phyloP scores from a whole-genome alignment of 2,888 invertebrate genomes.

The Leptogaster cylindrica region DNA sequence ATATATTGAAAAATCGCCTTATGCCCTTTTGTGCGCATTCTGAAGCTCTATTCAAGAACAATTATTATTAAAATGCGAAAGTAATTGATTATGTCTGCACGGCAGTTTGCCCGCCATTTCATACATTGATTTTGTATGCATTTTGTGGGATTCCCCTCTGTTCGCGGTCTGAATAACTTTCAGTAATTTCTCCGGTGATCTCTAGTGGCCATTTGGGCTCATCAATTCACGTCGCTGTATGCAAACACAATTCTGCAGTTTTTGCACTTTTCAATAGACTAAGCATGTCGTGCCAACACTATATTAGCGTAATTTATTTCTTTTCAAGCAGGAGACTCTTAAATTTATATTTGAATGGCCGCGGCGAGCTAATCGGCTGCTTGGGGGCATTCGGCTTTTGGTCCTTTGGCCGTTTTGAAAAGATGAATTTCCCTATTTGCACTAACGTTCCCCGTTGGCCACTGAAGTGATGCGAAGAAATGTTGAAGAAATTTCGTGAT shows the following conservation, averaged over 20 bases:
- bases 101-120: constrained; percentile 4
- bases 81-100: constrained; percentile 44
- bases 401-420: neutral
- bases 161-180: constrained; percentile 41
- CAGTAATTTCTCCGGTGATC: constrained; percentile 42
- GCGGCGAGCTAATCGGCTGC: constrained; percentile 23
- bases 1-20: constrained; percentile 27
- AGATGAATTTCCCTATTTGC: constrained; percentile 24
- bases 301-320: constrained; percentile 37
- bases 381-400: constrained; percentile 6
- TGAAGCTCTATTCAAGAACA: constrained; percentile 35
- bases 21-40: constrained; percentile 33
- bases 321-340: constrained; percentile 6
- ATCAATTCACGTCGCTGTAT: constrained; percentile 35
- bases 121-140: constrained; percentile 24
- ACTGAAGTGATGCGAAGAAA: neutral
- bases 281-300: constrained; percentile 26
- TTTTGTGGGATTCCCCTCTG: constrained; percentile 21
- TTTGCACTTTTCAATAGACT: constrained; percentile 17
- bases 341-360: neutral
- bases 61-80: constrained; percentile 45
- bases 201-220: constrained; percentile 6
- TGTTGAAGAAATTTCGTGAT: too few relatives aligned
- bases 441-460: constrained; percentile 16
- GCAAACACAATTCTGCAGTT: constrained; percentile 42